Evolutionary conservation across 1,140 invertebrate genomes (phyloP).

Genomic region (Drosophila suzukii): DNA sequence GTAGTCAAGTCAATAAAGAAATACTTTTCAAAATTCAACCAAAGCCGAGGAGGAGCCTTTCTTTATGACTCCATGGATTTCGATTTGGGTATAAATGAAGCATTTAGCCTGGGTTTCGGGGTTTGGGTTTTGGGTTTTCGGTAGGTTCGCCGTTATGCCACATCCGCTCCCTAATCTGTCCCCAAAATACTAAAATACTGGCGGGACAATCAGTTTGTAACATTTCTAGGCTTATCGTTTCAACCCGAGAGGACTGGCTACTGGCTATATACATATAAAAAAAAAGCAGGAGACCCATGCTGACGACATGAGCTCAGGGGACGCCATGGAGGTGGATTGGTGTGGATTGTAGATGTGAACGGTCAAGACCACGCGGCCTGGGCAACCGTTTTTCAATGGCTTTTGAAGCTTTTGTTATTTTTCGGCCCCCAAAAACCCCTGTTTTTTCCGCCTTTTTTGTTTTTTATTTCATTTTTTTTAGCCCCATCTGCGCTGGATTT

Average conservation of each 20-base stretch:
- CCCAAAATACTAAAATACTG: not conserved
- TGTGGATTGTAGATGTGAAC: conserved; percentile 16
- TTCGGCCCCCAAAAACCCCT: not conserved
- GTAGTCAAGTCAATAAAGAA: conserved; percentile 2
- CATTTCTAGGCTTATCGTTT: conserved; percentile 58
- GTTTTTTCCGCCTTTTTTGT: conserved; percentile 1
- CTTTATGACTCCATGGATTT: conserved; percentile 27
- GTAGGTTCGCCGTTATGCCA: not conserved
- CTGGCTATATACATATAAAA: not conserved
- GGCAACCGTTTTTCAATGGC: conserved; percentile 40
- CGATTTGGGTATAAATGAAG: conserved; percentile 27
- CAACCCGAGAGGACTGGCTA: conserved; percentile 18
- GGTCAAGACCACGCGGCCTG: conserved; percentile 33
- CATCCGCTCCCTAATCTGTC: conserved; percentile 21
- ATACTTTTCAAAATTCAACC: conserved; percentile 19
- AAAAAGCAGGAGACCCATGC: conserved; percentile 13
- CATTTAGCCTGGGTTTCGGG: conserved; percentile 8
- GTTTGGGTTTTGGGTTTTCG: not conserved
- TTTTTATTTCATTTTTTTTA: conserved; percentile 8
- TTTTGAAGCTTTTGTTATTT: conserved; percentile 41
- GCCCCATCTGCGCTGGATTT: conserved; percentile 17
- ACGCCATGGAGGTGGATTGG: conserved; percentile 4
- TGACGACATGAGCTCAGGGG: conserved; percentile 14
- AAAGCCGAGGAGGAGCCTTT: not conserved
- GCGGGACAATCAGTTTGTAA: conserved; percentile 61